phyloP scores from a whole-genome alignment of 2,888 invertebrate species.

The Apodemia duryi region DNA sequence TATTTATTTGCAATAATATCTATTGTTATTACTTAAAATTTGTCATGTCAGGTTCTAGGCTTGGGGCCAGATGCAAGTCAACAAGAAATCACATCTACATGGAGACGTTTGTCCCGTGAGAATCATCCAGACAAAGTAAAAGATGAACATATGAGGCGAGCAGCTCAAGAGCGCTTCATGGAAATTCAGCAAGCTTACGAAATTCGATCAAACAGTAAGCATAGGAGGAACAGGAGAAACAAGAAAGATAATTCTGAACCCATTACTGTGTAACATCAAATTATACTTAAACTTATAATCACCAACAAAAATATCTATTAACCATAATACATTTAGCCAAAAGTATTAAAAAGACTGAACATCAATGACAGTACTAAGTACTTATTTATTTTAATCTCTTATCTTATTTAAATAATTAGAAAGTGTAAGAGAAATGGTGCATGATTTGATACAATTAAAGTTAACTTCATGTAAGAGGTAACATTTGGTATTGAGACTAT shows the following conservation, averaged over 20 bases:
- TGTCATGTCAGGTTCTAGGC: constrained; percentile 81
- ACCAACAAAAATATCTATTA: background rate
- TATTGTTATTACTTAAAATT: background rate
- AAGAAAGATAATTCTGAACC: constrained; percentile 81
- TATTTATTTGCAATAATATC: no score
- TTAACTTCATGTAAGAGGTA: no score
- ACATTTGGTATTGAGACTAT: no score
- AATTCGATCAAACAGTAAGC: constrained; percentile 90
- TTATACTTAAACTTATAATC: background rate
- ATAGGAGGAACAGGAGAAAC: constrained; percentile 85
- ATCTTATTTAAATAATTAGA: background rate
- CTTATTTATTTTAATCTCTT: constrained; percentile 3
- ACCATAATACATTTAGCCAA: background rate
- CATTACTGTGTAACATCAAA: constrained; percentile 20
- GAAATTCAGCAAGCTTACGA: constrained; percentile 96
- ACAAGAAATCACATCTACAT: constrained; percentile 89
- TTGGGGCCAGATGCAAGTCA: constrained; percentile 90
- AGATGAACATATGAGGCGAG: constrained; percentile 82
- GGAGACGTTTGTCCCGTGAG: constrained; percentile 89
- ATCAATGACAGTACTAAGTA: background rate
- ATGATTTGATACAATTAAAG: no score
- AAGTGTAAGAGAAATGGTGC: no score
- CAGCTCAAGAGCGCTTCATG: constrained; percentile 92
- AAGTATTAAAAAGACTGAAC: background rate
- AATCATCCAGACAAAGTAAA: constrained; percentile 96